Base-by-base conservation (phyloP, 1,140 invertebrate species). In the Acromyrmex echinatior region DNA sequence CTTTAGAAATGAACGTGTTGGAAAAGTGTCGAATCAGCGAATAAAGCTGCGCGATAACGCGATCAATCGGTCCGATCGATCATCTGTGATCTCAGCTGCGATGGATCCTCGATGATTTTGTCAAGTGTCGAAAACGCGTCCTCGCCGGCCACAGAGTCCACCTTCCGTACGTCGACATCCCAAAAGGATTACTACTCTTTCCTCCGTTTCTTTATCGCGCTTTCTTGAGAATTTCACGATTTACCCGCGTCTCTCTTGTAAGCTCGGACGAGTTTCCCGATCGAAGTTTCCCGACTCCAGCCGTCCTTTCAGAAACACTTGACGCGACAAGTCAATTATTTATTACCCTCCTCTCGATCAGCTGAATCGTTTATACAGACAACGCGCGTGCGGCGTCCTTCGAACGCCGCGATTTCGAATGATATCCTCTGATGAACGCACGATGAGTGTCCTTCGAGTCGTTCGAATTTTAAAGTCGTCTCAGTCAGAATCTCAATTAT, bases 151-250 rank as follows among this genome's bases (percentile, higher is more conserved):
- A 77, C 65, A 82, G 71, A 51, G 39, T 86, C 90, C 90, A 86
- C 39, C 85, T 88, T 86, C 53, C 86, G 90, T 68, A 70, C 63
- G 35, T 80, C 91, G 88, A 86, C 90, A 91, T 91, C 88, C 87
- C 85, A 82, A 74, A 87, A 68, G 28, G 25, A 2, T 16, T 14
- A 62, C 18, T 35, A 49, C 21, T 21, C 39, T n/a, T 62, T 12
- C n/a, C 45, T 6, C 31, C 56, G 39, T 25, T 73, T 31, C 25
- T 16, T 14, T 28, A 18, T 18, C 58, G 71, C 18, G 18, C 35
- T 35, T 58, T 49, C 53, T 25, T 18, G 28, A 28, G 0, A 49
- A 35, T 78, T 58, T 53, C 28, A 14, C 31, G 12, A 6, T 39
- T 39, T 68, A 7, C 18, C n/a, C 21, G 56, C 31, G 18, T 51